Conservation (phyloP, 1,140 invertebrate species). For the Dendrolimus kikuchii region DNA sequence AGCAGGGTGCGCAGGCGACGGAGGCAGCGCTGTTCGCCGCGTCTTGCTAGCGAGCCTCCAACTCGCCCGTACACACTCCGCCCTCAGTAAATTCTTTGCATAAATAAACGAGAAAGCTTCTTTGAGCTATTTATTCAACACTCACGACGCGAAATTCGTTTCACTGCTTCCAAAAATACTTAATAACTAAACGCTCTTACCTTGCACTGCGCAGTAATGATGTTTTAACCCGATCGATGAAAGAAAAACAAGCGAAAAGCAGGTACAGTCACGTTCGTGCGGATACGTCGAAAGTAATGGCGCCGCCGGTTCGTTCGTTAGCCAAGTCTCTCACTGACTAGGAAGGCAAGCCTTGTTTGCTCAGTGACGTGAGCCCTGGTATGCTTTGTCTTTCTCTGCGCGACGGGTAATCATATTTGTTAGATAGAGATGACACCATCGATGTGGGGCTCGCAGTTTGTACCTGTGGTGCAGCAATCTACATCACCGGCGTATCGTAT, state of each 20-base stretch:
- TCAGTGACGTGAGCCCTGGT: slow-evolving; percentile 46
- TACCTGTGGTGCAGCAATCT: slow-evolving; percentile 64
- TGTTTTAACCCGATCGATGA: slow-evolving; percentile 61
- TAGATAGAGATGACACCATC: slow-evolving; percentile 30
- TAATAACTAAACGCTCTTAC: slow-evolving; percentile 55
- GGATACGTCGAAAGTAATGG: slow-evolving; percentile 61
- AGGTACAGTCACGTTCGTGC: slow-evolving; percentile 63
- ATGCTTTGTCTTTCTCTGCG: slow-evolving; percentile 27
- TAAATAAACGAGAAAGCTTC: slow-evolving; percentile 66
- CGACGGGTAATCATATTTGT: not conserved
- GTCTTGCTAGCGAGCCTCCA: slow-evolving; percentile 51
- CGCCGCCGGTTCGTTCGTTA: slow-evolving; percentile 48
- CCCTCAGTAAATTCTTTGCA: slow-evolving; percentile 68
- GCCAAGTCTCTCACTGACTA: slow-evolving; percentile 53
- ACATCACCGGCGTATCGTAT: slow-evolving; percentile 52
- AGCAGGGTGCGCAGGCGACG: slow-evolving; percentile 56
- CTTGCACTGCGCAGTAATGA: slow-evolving; percentile 67
- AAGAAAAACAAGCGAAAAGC: slow-evolving; percentile 55
- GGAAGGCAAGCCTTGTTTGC: slow-evolving; percentile 65
- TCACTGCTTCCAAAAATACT: slow-evolving; percentile 56
- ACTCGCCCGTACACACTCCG: slow-evolving; percentile 53
- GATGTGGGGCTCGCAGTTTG: slow-evolving; percentile 19
- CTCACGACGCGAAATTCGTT: slow-evolving; percentile 38
- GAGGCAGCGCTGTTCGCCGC: slow-evolving; percentile 50
- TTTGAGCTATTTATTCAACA: slow-evolving; percentile 29